Base-by-base conservation (phyloP, 1,140 invertebrate genomes). In the Procambarus clarkii region DNA sequence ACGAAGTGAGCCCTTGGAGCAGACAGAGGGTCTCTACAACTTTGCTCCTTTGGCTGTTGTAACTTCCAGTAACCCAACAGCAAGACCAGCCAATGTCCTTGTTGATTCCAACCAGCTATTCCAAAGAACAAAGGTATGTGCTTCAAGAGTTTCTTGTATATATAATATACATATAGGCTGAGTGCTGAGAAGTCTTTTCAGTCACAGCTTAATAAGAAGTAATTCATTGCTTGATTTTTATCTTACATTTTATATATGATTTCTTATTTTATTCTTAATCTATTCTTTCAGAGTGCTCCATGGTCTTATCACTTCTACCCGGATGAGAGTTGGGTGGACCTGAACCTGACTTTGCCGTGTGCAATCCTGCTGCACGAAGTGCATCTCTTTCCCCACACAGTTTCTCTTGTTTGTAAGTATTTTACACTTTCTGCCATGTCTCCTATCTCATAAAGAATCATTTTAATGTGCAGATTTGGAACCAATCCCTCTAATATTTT, bases 251-350 rank as follows among this genome's bases (percentile, higher is more conserved):
- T 54, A 54, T 64, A 18, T 64, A 64, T 3, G 3, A 64, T 15
- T 3, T 7, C 54, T 58, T 58, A 64, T 64, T 5, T 18, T 18
- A 64, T 5, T n/a, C 44, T 50, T 11, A 15, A 46, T 86, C 13
- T 76, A 34, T 34, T 4, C 46, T 81, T 74, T 82, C 95, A 98
- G 85, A 97, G 97, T 9, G 97, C 98, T 2, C 97, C 98, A 74
- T 98, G 98, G 97, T 97, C 97, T 58, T 98, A 98, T 94, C 97
- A 98, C 94, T 99, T 98, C 95, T 98, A 98, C 94, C 97, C 97
- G 0, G 97, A 98, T 93, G 98, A 98, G 95, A 96, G 96, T 13
- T 97, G 97, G 95, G 97, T 98, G 0, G 97, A 98, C 94, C 95
- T 98, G 8, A 97, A 96, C 8, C 96, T 98, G 44, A 97, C 96